Evolutionary conservation across 2,113 vertebrate species (phyloP).

Genomic region (Calidris pygmaea): DNA sequence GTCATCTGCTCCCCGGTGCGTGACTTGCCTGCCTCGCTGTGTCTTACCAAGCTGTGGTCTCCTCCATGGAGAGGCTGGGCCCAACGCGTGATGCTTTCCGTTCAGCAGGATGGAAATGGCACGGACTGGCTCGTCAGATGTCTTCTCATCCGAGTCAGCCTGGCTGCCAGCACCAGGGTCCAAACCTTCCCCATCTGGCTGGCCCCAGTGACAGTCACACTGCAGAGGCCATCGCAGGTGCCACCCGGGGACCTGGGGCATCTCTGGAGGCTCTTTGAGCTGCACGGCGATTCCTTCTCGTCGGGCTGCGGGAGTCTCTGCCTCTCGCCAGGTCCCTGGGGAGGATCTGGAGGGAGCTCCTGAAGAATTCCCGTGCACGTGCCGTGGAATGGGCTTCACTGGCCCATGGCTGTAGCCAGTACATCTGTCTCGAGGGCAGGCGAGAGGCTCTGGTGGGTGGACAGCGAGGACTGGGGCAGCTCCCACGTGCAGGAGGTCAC

Average conservation of each 20-base stretch:
- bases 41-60: background rate
- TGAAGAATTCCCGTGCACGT: background rate
- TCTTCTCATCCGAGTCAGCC: background rate
- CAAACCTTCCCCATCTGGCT: background rate
- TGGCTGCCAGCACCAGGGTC: background rate
- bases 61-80: background rate
- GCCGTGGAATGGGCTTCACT: background rate
- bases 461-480: background rate
- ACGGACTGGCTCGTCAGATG: background rate
- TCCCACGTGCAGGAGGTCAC: background rate
- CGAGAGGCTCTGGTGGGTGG: background rate
- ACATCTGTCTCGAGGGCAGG: background rate
- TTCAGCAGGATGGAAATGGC: background rate
- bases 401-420: fast-evolving
- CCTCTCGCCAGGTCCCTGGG: background rate
- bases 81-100: background rate
- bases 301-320: background rate
- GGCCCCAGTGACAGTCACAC: background rate
- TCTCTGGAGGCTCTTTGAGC: background rate
- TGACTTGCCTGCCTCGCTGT: background rate
- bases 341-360: background rate
- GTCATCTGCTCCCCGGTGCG: background rate
- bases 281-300: background rate
- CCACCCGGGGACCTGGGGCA: background rate
- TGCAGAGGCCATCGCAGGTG: background rate